Percentiles rank a stretch among this genome's conserved stretches.
phyloP scores from a whole-genome alignment of 1,140 invertebrate genomes.

The Meloidogyne floridensis region DNA sequence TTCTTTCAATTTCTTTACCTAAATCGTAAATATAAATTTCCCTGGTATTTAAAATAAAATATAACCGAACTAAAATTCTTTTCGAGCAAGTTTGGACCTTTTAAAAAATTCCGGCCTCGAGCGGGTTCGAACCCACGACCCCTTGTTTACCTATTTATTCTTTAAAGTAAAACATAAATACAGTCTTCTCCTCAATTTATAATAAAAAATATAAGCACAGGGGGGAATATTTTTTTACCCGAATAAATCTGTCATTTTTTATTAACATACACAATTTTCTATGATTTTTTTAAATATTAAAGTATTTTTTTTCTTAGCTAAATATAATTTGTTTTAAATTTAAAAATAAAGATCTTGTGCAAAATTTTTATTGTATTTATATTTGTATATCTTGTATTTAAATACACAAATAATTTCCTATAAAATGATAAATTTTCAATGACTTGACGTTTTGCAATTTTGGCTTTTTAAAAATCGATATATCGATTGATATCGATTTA shows the following conservation, averaged over 20 bases:
- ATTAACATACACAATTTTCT: neutral
- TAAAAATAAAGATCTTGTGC: neutral
- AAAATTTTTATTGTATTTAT: conserved; percentile 3
- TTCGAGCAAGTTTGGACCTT: neutral
- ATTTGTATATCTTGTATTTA: neutral
- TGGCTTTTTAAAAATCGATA: too few relatives aligned
- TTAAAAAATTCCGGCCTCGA: neutral
- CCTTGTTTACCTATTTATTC: too few relatives aligned
- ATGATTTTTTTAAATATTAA: neutral
- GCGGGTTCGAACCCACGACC: too few relatives aligned
- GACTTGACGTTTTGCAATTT: too few relatives aligned
- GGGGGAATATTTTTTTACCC: neutral
- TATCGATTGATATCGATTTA: too few relatives aligned
- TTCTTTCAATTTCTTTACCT: too few relatives aligned
- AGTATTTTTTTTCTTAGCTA: neutral
- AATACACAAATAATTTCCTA: neutral
- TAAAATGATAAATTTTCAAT: neutral
- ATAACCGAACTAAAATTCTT: neutral
- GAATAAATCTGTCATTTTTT: neutral
- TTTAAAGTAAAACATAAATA: neutral
- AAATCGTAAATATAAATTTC: too few relatives aligned
- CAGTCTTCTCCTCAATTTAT: neutral
- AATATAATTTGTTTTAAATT: neutral
- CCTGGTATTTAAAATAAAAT: too few relatives aligned
- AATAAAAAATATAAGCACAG: neutral